Base-by-base conservation (phyloP, 2,888 invertebrate species). In the Meganola albula region DNA sequence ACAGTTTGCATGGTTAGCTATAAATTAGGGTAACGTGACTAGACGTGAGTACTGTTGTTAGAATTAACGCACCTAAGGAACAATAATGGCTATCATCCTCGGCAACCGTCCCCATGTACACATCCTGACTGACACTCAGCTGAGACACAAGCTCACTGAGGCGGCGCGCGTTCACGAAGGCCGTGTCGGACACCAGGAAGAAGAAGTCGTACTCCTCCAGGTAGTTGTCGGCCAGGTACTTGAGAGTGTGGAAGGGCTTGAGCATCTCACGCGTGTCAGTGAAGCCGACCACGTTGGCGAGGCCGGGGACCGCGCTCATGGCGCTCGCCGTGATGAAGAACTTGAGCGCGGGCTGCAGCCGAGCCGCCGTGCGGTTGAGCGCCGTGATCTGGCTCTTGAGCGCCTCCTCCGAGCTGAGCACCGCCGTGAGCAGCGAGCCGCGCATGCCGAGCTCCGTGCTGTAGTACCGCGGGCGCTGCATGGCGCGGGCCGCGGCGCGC, bases 371-470 rank as follows among this genome's bases (percentile, higher is more conserved):
- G 58, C 90, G 91, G 77, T 98, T 98, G n/a, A 97, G 82, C 8
- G 96, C 95, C 0, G 94, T 94, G 47, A 93, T 95, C 50, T 93
- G 88, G 20, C 88, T 90, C 37, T 92, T 90, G 10, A 92, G 90
- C 61, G 89, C 92, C 28, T 90, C 90, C 56, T 91, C 91, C 1
- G 91, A 91, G 10, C 93, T 94, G 59, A 98, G 86, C 20, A 97
- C 92, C 10, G 93, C 96, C 16, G 96, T 91, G 62, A 98, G 93
- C 8, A 98, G 41, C 0, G 69, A 58, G 71, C 78, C 78, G 40
- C 93, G 89, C 53, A 98, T 97, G 10, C 97, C 98, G 33, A 99
- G 88, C 73, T 99, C 99, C 0, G 98, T 96, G 27, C 95, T 96
- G 66, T 96, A 97, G 83, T 97, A 99, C 11, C 98, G 88, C 1